These are phyloP conservation scores for Scaptomyza montana DNA, from an alignment of 1,140 invertebrate species.

Conservation along the genomic window DNA sequence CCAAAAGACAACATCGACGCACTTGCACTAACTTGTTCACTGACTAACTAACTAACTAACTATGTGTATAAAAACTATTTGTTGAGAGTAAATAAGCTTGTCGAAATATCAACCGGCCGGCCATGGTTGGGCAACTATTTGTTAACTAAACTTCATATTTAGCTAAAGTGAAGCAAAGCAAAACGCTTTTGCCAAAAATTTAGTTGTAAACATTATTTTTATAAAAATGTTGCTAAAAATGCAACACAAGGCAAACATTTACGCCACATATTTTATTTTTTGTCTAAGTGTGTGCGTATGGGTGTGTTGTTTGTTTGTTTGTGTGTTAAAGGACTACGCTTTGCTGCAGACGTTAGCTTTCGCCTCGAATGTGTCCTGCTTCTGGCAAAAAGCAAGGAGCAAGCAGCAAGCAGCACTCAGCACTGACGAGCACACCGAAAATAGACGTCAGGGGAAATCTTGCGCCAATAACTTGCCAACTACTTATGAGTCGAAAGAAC, in stretches of 20 bases:
- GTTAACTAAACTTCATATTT: conserved; percentile 67
- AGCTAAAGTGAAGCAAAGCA: conserved; percentile 60
- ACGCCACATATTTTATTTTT: conserved; percentile 69
- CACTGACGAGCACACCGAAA: conserved; percentile 6
- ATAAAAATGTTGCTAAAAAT: conserved; percentile 75
- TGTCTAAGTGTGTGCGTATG: not conserved
- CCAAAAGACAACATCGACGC: conserved; percentile 27
- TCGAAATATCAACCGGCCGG: conserved; percentile 56
- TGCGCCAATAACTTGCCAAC: conserved; percentile 76
- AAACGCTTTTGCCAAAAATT: conserved; percentile 44
- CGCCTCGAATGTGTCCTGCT: conserved; percentile 55
- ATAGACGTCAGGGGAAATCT: conserved; percentile 69
- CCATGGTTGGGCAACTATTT: conserved; percentile 65
- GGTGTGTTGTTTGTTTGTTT: conserved; percentile 1
- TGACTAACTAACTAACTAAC: conserved; percentile 40
- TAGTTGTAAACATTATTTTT: conserved; percentile 71
- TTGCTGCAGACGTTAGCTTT: conserved; percentile 54
- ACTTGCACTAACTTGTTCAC: conserved; percentile 45
- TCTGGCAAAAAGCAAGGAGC: not conserved
- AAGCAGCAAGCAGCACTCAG: not conserved
- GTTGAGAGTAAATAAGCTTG: conserved; percentile 73
- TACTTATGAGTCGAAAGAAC: conserved; percentile 69
- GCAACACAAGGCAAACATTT: conserved; percentile 78
- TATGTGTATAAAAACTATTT: conserved; percentile 57
- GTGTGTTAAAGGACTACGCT: conserved; percentile 53